A percentile compares a stretch with the other conserved stretches of the same genome.
Conservation (phyloP, 2,113 vertebrate species). For the Delphinus delphis region DNA sequence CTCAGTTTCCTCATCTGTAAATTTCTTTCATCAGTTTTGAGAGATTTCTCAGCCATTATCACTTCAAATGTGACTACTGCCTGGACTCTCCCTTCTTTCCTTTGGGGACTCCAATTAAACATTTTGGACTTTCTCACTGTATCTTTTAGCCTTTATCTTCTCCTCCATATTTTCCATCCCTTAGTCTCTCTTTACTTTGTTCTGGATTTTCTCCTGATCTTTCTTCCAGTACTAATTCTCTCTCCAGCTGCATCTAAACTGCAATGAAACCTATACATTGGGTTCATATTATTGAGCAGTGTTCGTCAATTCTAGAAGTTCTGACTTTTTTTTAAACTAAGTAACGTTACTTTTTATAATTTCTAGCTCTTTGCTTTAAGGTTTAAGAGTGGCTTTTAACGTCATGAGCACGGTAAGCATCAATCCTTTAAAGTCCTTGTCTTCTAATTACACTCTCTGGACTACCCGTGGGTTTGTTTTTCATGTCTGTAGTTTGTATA, state of each 20-base stretch:
- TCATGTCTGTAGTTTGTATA: background rate
- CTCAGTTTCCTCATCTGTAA: background rate
- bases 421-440: accelerated
- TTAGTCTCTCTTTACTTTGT: background rate
- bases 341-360: background rate
- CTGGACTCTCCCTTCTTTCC: background rate
- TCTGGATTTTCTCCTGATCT: background rate
- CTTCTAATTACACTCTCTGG: background rate
- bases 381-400: background rate
- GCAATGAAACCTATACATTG: background rate
- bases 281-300: background rate
- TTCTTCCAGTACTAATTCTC: background rate
- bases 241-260: background rate
- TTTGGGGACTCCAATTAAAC: background rate
- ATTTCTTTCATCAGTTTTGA: background rate
- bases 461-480: background rate
- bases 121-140: too few species aligned
- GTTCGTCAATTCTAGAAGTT: background rate
- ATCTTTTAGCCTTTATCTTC: background rate
- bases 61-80: background rate
- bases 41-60: background rate
- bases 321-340: background rate
- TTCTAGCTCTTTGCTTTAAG: background rate
- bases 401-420: accelerated
- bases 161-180: background rate